phyloP scores from a whole-genome alignment of 1,140 invertebrate genomes.

The Aphidius ervi region DNA sequence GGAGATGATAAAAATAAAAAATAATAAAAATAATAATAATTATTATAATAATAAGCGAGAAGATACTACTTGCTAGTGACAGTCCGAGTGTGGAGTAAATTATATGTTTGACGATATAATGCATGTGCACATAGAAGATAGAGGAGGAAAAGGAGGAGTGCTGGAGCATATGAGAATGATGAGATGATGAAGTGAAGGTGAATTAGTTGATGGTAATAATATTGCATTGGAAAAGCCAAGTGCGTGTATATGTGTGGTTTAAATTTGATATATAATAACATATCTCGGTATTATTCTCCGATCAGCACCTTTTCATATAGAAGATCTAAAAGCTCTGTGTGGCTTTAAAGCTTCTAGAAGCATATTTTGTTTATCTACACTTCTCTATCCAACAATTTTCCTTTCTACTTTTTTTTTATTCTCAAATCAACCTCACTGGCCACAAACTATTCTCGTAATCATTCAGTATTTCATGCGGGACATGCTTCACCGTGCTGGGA shows the following conservation, averaged over 20 bases:
- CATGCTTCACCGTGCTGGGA: not conserved
- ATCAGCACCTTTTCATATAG: not conserved
- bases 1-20: no score
- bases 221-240: not conserved
- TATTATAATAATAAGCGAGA: no score
- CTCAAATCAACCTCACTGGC: slow-evolving; percentile 6
- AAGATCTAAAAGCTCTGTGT: not conserved
- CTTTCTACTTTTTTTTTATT: not conserved
- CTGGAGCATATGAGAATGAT: not conserved
- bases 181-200: slow-evolving; percentile 4
- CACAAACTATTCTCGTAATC: slow-evolving; percentile 20
- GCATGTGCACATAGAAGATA: no score
- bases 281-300: no score
- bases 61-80: no score
- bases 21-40: no score
- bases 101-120: no score
- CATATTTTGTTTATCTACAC: no score
- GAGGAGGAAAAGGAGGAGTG: not conserved
- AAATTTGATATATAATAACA: not conserved
- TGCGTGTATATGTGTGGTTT: slow-evolving; percentile 12
- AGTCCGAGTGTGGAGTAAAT: no score
- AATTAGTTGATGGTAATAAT: slow-evolving; percentile 15
- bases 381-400: no score
- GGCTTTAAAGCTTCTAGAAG: no score
- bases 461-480: slow-evolving; percentile 18